These are phyloP conservation scores for Mallotus villosus DNA, from an alignment of 2,797 vertebrate species.

Conservation along the genomic window DNA sequence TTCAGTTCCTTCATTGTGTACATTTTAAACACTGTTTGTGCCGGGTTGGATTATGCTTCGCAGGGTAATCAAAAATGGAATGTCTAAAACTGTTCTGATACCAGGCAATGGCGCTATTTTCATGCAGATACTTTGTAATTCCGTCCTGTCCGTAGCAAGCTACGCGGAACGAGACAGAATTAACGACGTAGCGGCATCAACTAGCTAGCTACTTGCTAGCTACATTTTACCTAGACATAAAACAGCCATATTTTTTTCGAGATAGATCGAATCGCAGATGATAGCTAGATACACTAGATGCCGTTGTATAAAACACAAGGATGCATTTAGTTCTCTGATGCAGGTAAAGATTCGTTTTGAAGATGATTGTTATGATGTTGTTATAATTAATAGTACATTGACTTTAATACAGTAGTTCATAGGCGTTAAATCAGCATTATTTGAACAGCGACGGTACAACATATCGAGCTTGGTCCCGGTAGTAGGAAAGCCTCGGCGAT, in stretches of 20 bases:
- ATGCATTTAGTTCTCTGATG: neutral
- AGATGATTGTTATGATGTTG: neutral
- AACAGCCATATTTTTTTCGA: slow-evolving; percentile 11
- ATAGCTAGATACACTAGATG: neutral
- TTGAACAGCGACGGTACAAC: no score
- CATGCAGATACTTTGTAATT: slow-evolving; percentile 62
- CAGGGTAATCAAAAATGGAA: slow-evolving; percentile 46
- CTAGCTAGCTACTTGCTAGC: slow-evolving; percentile 19
- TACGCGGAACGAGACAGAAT: slow-evolving; percentile 31
- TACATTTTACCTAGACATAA: slow-evolving; percentile 16
- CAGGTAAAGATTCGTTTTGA: neutral
- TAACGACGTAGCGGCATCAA: slow-evolving; percentile 32
- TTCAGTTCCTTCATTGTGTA: slow-evolving; percentile 48
- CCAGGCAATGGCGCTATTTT: slow-evolving; percentile 57
- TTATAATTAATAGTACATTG: neutral
- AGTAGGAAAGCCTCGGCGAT: neutral
- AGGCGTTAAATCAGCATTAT: neutral
- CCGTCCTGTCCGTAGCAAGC: slow-evolving; percentile 47
- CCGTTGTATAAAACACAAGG: neutral
- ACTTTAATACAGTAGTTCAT: neutral
- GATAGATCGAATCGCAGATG: slow-evolving; percentile 6
- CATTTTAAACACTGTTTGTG: slow-evolving; percentile 26
- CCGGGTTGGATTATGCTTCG: slow-evolving; percentile 57
- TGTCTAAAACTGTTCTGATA: slow-evolving; percentile 39
- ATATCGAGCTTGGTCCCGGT: no score